Evolutionary conservation across 2,888 invertebrate genomes (phyloP), one percentile per base, ranked within the genome.

Genomic region (Belgica antarctica): DNA sequence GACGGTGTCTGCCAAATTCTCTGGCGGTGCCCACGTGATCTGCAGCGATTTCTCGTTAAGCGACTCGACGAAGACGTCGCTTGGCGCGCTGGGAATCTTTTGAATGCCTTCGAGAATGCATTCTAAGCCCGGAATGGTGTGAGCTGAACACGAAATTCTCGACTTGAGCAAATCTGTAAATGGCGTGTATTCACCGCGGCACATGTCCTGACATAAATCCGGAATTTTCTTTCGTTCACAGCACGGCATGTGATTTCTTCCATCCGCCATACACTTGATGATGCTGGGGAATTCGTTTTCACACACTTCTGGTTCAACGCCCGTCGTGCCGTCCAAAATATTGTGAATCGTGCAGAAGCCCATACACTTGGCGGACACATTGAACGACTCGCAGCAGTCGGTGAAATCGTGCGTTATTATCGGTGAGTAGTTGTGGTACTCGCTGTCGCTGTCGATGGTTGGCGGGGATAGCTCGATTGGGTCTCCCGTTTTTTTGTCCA

Each of bases 281-380:
- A 93, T 92, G 70, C 85, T 82, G 0, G 90, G 89, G 76, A 93
- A 90, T 76, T 92, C 90, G 19, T 83, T 82, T 78, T 92, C 91
- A 75, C 92, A 93, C 19, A 87, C 84, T 77, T 90, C 90, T 0
- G 91, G 90, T 75, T 90, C 90, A 75, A 89, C 87, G 1, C 90
- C 90, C 0, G 91, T 90, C 61, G 84, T 85, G 15, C 90, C 90
- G 76, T 87, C 86, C 70, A 89, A 77, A 72, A 89, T 89, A 70
- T 87, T 87, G 76, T 90, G 89, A 24, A 92, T 87, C 76, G 89
- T 90, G 80, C 92, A 93, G 78, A 92, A 92, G 61, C 91, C 92
- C 71, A 90, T 82, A 76, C 92, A 93, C 57, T 82, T 79, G 8
- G 81, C 78, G n/a, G 87, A 85, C 1, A 92, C 90, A 75, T 90